phyloP scores from a whole-genome alignment of 2,888 invertebrate species.

The Pseudolycoriella hygida region DNA sequence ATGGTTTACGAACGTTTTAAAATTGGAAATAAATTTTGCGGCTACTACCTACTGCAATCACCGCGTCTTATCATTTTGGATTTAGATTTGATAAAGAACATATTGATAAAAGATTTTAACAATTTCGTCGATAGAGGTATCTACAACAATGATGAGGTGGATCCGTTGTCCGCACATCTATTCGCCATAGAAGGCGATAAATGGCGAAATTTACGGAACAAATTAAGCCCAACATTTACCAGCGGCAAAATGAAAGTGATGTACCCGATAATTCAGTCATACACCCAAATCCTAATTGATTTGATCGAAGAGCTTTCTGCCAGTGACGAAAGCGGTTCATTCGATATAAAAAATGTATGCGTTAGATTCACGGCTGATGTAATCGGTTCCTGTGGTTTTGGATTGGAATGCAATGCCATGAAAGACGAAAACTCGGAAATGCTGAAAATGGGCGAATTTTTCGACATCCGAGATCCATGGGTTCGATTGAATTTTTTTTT shows the following conservation, averaged over 20 bases:
- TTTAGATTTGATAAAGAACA: constrained; percentile 11
- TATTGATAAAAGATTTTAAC: constrained; percentile 17
- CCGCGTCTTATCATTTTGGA: constrained; percentile 16
- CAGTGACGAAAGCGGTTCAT: background rate
- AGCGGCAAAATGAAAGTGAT: constrained; percentile 14
- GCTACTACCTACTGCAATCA: constrained; percentile 18
- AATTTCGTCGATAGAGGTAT: constrained; percentile 19
- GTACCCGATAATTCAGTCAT: background rate
- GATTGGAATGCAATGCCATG: constrained; percentile 21
- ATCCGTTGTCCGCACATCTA: constrained; percentile 27
- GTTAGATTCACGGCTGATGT: constrained; percentile 28
- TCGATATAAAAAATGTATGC: constrained; percentile 21
- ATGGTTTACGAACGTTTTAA: no score
- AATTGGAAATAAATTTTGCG: constrained; percentile 15
- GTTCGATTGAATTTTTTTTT: no score
- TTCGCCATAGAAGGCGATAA: constrained; percentile 25
- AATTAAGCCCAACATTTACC: constrained; percentile 18
- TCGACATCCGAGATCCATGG: no score
- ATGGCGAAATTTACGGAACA: constrained; percentile 24
- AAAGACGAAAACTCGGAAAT: constrained; percentile 15
- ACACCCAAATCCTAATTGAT: background rate
- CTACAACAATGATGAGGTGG: constrained; percentile 19
- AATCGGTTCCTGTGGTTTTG: constrained; percentile 24
- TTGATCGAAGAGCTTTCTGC: constrained; percentile 3
- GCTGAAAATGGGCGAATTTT: no score